Base-by-base conservation (phyloP, 1,140 invertebrate species). In the Danaus melanippus region DNA sequence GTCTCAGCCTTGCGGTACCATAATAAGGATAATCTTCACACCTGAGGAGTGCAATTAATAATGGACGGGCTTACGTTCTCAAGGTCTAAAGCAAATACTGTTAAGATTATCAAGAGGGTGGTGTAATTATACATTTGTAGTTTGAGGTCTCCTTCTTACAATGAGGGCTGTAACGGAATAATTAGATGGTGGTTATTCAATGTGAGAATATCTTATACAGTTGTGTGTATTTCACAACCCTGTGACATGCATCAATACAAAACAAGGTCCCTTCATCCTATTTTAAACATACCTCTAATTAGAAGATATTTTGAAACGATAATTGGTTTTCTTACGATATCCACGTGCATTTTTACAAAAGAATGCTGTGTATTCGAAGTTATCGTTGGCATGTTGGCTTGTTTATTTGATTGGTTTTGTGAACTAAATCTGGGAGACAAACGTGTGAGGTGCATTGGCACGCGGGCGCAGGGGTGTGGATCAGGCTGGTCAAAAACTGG, bases 401-500 rank as follows among this genome's bases (percentile, higher is more conserved):
- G 41, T 52, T 43, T 49, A 21, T 58, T n/a, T 43, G 53, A 48
- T 46, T 15, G 44, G 45, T 60, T 60, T 60, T 56, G 53, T 60
- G 49, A 56, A 49, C 44, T 55, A 17, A 52, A 39, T 45, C 49
- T 42, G 53, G 49, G 58, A 60, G 58, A 50, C 53, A 46, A 50
- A 53, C 50, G 59, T 55, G 60, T 58, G 62, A 56, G 57, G 54
- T 62, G 64, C 49, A 52, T 63, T 50, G 70, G 62, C 58, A 64
- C 56, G 60, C 55, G 55, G 64, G 62, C 59, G 64, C 58, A 56
- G 67, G 66, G 73, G 65, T 67, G 67, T 54, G 70, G 79, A 84
- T 86, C 79, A 83, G 75, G 79, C 82, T 71, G 62, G 64, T 79
- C 81, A 86, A 86, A 86, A 86, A 84, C 79, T 84, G 75, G 81